Evolutionary conservation across 2,113 vertebrate genomes (phyloP).

Genomic region (Heterotis niloticus): DNA sequence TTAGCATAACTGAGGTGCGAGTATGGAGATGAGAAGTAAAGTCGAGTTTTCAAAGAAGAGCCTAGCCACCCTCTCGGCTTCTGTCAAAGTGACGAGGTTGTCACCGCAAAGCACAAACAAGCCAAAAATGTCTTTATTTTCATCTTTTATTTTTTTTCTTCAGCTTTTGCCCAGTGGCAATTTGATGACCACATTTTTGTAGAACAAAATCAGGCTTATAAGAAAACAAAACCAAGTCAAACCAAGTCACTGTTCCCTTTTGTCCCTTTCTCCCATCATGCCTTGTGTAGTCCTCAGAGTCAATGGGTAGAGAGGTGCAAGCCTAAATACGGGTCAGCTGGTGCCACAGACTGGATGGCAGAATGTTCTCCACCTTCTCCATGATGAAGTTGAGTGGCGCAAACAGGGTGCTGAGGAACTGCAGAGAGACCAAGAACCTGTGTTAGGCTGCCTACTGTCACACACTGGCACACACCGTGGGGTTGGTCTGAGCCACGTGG

Average conservation of each 20-base stretch:
- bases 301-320: constrained; percentile 49
- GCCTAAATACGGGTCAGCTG: constrained; percentile 90
- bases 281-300: constrained; percentile 52
- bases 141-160: constrained; percentile 54
- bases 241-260: constrained; percentile 2
- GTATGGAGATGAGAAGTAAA: too few relatives aligned
- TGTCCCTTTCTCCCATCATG: constrained; percentile 25
- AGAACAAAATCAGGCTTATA: constrained; percentile 86
- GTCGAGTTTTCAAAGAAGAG: too few relatives aligned
- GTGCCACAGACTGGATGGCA: constrained; percentile 97
- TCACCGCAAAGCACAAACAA: not conserved
- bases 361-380: constrained; percentile 97
- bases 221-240: constrained; percentile 63
- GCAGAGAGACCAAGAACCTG: constrained; percentile 29
- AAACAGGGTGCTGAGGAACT: constrained; percentile 98
- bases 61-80: too few relatives aligned
- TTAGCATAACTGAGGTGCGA: too few relatives aligned
- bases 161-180: constrained; percentile 75
- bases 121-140: constrained; percentile 83
- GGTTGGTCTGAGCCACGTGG: too few relatives aligned
- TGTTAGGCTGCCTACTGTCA: too few relatives aligned
- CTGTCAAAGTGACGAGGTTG: too few relatives aligned
- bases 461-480: too few relatives aligned
- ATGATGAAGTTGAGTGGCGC: constrained; percentile 98
- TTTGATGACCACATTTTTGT: constrained; percentile 78